A percentile compares a stretch with the other conserved stretches of the same genome.
phyloP scores from a whole-genome alignment of 1,140 invertebrate species.

The Protaetia brevitarsis region DNA sequence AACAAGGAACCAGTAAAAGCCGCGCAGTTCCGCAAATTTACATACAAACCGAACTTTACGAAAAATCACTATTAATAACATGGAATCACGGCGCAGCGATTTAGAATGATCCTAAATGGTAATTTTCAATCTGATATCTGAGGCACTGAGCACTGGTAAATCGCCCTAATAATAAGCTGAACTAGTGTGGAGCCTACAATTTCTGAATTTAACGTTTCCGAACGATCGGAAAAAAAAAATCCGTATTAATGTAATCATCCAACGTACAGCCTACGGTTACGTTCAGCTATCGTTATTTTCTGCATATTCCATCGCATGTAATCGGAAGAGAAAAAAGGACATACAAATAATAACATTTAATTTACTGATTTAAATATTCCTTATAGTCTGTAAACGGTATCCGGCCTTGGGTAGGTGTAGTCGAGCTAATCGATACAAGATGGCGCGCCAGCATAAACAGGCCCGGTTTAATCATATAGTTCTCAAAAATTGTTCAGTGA shows the following conservation, averaged over 20 bases:
- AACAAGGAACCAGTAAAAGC: not conserved
- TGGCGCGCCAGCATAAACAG: conserved; percentile 24
- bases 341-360: conserved; percentile 15
- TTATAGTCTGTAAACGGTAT: too few species aligned
- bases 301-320: conserved; percentile 10
- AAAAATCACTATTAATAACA: conserved; percentile 21
- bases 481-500: not conserved
- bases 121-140: conserved; percentile 48
- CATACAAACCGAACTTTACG: conserved; percentile 1
- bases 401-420: not conserved
- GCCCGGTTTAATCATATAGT: conserved; percentile 2
- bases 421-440: conserved; percentile 17
- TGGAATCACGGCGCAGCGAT: not conserved
- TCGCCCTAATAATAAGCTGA: conserved; percentile 37
- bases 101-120: conserved; percentile 37
- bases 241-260: conserved; percentile 48
- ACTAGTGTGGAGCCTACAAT: conserved; percentile 40
- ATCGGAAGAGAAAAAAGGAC: not conserved
- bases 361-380: conserved; percentile 33
- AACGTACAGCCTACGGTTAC: conserved; percentile 37
- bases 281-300: conserved; percentile 20
- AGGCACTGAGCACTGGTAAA: conserved; percentile 27
- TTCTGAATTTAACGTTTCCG: conserved; percentile 46
- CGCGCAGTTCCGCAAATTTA: conserved; percentile 6
- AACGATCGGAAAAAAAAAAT: conserved; percentile 28